Percentiles rank a stretch among this genome's conserved stretches.
Evolutionary conservation across 2,113 vertebrate genomes (phyloP).

Genomic region (Silurus meridionalis): DNA sequence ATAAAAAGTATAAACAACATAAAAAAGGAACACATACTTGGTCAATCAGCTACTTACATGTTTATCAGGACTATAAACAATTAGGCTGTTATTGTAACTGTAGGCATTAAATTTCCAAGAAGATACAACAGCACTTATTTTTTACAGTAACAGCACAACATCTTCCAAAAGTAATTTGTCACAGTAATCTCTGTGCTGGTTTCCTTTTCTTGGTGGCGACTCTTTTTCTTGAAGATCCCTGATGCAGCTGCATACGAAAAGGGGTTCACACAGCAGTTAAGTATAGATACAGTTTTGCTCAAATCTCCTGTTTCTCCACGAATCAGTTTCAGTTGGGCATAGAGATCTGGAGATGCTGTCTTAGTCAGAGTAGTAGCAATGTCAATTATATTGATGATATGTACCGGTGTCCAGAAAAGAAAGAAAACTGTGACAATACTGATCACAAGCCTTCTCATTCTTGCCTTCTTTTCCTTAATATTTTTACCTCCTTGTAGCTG

Average conservation of each 20-base stretch:
- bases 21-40: neutral
- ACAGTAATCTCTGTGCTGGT: neutral
- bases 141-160: neutral
- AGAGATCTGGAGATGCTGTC: neutral
- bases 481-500: constrained; percentile 1
- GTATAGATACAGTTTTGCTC: constrained; percentile 64
- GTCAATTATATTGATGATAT: constrained; percentile 66
- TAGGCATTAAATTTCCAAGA: neutral
- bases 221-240: constrained; percentile 27
- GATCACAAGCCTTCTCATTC: constrained; percentile 59
- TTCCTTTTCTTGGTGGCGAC: neutral
- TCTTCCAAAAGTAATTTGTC: neutral
- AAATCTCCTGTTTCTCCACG: constrained; percentile 52
- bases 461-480: constrained; percentile 34
- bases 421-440: constrained; percentile 65
- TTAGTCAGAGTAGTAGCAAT: constrained; percentile 53
- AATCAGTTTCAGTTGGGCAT: constrained; percentile 41
- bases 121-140: neutral
- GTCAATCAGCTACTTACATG: too few relatives aligned
- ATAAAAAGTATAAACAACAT: neutral
- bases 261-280: constrained; percentile 74
- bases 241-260: constrained; percentile 71
- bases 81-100: neutral
- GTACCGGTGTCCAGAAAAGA: constrained; percentile 71
- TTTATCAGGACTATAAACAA: neutral